These are phyloP conservation scores for Mycetomoellerius zeteki DNA, from an alignment of 1,140 invertebrate species.

Conservation along the genomic window DNA sequence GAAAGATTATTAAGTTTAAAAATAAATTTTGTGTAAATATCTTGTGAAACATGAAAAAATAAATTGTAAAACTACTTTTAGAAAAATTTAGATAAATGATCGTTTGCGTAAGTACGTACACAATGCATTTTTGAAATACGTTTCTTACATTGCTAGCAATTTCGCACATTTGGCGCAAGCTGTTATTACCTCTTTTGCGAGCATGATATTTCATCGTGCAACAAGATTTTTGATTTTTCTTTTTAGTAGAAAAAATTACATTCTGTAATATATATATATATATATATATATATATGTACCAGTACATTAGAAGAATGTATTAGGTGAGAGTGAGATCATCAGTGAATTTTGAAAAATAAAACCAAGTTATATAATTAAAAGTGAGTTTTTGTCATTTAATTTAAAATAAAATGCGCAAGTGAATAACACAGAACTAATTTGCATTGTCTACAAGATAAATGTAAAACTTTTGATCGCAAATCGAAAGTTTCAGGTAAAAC, in stretches of 20 bases:
- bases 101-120: conserved; percentile 8
- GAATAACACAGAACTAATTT: background rate
- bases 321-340: background rate
- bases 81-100: conserved; percentile 24
- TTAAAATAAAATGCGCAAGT: background rate
- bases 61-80: background rate
- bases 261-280: background rate
- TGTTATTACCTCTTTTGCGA: conserved; percentile 34
- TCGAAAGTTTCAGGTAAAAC: conserved; percentile 16
- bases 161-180: conserved; percentile 45
- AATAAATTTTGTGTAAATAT: conserved; percentile 23
- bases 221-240: conserved; percentile 27
- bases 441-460: conserved; percentile 20
- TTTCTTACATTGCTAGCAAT: conserved; percentile 35
- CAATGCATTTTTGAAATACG: conserved; percentile 41
- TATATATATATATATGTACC: background rate
- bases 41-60: conserved; percentile 2
- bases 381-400: background rate
- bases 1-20: background rate
- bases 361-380: background rate
- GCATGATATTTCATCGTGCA: conserved; percentile 35
- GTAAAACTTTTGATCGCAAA: conserved; percentile 14
- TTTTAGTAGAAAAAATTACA: background rate
- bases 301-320: background rate
- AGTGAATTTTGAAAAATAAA: background rate